Percentiles rank a stretch among this genome's conserved stretches.
phyloP scores from a whole-genome alignment of 1,140 invertebrate species.

The Akabosia matsudoensis region DNA sequence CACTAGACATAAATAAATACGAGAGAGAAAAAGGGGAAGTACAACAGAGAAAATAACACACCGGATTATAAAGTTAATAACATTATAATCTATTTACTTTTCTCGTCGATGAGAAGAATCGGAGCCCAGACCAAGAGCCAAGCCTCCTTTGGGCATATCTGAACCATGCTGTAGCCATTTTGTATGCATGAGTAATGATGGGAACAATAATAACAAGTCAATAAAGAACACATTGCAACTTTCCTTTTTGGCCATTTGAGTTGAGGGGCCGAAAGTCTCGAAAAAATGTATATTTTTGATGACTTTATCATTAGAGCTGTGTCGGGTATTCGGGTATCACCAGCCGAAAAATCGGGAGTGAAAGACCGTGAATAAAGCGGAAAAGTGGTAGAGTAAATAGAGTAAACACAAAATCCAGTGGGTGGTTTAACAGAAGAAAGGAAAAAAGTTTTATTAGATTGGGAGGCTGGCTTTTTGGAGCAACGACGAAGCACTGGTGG shows the following conservation, averaged over 20 bases:
- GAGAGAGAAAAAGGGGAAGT: not conserved
- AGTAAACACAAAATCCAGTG: not conserved
- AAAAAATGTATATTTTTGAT: constrained; percentile 6
- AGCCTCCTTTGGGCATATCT: not conserved
- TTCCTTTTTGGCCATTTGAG: too few relatives aligned
- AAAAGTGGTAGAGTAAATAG: not conserved
- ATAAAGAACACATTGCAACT: not conserved
- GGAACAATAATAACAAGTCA: constrained; percentile 8
- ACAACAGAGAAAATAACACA: not conserved
- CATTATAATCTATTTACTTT: constrained; percentile 1
- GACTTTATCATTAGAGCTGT: constrained; percentile 2
- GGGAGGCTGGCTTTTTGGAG: constrained; percentile 23
- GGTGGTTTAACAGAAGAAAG: not conserved
- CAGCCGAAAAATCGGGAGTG: not conserved
- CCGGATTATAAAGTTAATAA: constrained; percentile 1
- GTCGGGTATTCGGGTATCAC: not conserved
- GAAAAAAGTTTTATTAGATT: not conserved
- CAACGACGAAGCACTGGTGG: too few relatives aligned
- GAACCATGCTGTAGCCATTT: not conserved
- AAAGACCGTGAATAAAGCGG: constrained; percentile 10
- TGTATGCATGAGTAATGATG: constrained; percentile 21
- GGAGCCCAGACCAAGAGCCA: not conserved
- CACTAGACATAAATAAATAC: not conserved
- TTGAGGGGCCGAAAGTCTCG: too few relatives aligned
- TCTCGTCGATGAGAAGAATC: not conserved